Evolutionary conservation across 1,140 invertebrate species (phyloP).

Genomic region (Diorhabda elongata): DNA sequence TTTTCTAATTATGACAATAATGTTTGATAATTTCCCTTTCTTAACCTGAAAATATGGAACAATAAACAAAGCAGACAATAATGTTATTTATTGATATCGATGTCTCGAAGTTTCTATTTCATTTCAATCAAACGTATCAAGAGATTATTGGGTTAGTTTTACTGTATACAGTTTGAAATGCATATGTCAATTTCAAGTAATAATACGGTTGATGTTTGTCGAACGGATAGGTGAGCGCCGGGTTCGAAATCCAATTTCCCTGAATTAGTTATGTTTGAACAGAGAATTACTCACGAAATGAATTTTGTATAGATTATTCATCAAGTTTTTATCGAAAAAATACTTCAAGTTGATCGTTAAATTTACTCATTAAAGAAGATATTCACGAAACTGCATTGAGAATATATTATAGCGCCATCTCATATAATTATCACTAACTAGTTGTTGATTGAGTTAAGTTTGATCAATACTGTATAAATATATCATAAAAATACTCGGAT

Average conservation of each 20-base stretch:
- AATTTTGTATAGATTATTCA: too few species aligned
- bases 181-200: constrained; percentile 35
- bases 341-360: too few species aligned
- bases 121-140: neutral
- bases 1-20: too few species aligned
- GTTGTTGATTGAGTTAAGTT: neutral
- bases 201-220: constrained; percentile 35
- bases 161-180: neutral
- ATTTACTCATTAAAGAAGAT: too few species aligned
- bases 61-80: too few species aligned
- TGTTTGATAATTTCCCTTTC: too few species aligned
- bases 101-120: too few species aligned
- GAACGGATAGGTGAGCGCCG: constrained; percentile 30
- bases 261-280: constrained; percentile 43
- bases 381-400: too few species aligned
- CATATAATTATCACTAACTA: neutral
- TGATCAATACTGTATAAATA: constrained; percentile 3
- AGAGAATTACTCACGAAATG: constrained; percentile 35
- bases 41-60: too few species aligned
- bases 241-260: constrained; percentile 41
- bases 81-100: too few species aligned
- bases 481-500: neutral
- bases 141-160: neutral
- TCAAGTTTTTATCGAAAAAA: too few species aligned
- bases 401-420: too few species aligned